Evolutionary conservation across 2,113 vertebrate species (phyloP), one percentile per base, ranked within the genome.

Genomic region (Rhagologus leucostigma): DNA sequence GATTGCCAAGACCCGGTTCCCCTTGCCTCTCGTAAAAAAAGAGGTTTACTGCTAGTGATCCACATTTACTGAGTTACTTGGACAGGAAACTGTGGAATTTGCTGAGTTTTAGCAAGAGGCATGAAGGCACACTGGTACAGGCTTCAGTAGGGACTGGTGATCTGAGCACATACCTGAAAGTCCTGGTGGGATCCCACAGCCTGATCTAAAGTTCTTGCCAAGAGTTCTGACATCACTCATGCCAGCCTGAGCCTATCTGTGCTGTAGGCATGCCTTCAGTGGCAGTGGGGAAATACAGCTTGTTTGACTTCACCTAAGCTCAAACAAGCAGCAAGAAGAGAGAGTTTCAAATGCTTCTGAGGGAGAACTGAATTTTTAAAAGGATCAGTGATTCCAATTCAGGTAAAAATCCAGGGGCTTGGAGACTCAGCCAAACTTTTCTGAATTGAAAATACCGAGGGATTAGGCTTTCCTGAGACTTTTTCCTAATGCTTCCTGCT

Each of bases 391-490:
- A 33, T 90, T 93, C 57, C 42, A 78, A 73, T 62, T 44, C 73
- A 69, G 41, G 21, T 35, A 76, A 94, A 16, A 53, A 92, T 89
- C 69, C 30, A 81, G 39, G 32, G 41, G 5, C 26, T 81, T 90
- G 80, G 53, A 91, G 14, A 57, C 62, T 82, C 37, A 75, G 64
- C 85, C 96, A 97, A 87, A 90, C 37, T 78, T 84, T 46, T 76
- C 29, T 79, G 64, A 75, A 49, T 88, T 96, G 88, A 81, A 94
- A 75, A 89, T 78, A 84, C 50, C 52, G 62, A 76, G 74, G 63
- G 65, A 97, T 96, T 96, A 96, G 57, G n/a, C 42, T 95, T 95
- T 91, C 69, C 69, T 87, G 77, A 93, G 77, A 53, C 29, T 65
- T 87, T 41, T 94, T 85, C 49, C 29, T 93, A 95, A 87, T 84